A percentile compares a stretch with the other conserved stretches of the same genome.
Evolutionary conservation across 1,140 invertebrate species (phyloP).

Genomic region (Drosophila arawakana): DNA sequence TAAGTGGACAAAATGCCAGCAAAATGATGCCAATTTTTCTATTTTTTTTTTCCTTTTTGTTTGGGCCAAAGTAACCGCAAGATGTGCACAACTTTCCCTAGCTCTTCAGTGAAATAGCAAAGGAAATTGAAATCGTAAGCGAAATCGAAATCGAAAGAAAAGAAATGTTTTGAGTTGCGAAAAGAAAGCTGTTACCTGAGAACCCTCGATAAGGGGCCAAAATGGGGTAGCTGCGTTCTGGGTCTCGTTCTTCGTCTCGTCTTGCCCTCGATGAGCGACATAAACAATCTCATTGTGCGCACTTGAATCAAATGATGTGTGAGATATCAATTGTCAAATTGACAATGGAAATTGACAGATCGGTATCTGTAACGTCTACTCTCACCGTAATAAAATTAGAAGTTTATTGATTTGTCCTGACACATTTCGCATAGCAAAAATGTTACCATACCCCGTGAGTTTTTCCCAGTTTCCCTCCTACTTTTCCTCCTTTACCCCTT

Average conservation of each 20-base stretch:
- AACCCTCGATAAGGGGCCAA: slow-evolving; percentile 22
- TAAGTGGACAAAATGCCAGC: slow-evolving; percentile 69
- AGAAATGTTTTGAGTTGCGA: slow-evolving; percentile 16
- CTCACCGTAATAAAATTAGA: slow-evolving; percentile 79
- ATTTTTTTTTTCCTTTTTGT: too few relatives aligned
- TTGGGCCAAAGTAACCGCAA: slow-evolving; percentile 60
- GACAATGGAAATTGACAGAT: slow-evolving; percentile 83
- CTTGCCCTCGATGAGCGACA: slow-evolving; percentile 40
- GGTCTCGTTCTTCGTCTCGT: background rate
- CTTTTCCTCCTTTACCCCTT: slow-evolving; percentile 63
- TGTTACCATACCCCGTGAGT: slow-evolving; percentile 4
- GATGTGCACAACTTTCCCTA: slow-evolving; percentile 34
- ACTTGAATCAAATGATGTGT: slow-evolving; percentile 84
- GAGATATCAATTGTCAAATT: slow-evolving; percentile 83
- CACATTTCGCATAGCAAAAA: slow-evolving; percentile 64
- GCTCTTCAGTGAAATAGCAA: slow-evolving; percentile 30
- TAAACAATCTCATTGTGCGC: slow-evolving; percentile 83
- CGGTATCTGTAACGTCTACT: slow-evolving; percentile 70
- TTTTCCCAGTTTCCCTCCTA: slow-evolving; percentile 1
- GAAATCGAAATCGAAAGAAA: slow-evolving; percentile 32
- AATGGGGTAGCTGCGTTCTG: slow-evolving; percentile 19
- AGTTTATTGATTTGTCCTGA: slow-evolving; percentile 84
- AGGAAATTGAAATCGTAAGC: background rate
- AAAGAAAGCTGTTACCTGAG: slow-evolving; percentile 62
- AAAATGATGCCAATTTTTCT: slow-evolving; percentile 62